Evolutionary conservation across 1,140 invertebrate genomes (phyloP), one percentile per base, ranked within the genome.

Genomic region (Drosophila parvula): DNA sequence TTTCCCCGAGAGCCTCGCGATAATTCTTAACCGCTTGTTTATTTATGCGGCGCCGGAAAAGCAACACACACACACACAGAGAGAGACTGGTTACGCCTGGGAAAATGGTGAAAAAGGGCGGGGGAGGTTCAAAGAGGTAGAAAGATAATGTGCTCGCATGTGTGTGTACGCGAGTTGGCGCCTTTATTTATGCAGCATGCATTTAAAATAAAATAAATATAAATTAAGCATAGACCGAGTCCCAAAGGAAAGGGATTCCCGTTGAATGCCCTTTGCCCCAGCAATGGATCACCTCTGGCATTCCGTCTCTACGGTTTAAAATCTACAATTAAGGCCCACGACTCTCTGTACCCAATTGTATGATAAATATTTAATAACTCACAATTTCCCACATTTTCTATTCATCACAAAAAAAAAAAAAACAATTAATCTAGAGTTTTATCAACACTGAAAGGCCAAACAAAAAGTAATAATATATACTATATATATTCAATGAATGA

Each of bases 181-280:
- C 65, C 79, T 86, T 88, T 86, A 86, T 86, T 86, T 88, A 86
- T 89, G 84, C 83, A 79, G 77, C 83, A 86, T 86, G 76, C 83
- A 86, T 86, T 86, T 88, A 83, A 86, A 83, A 86, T 83, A 86
- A 86, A 89, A 86, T 86, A 86, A 79, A 89, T 86, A 89, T 83
- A 86, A 86, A 86, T 86, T 86, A 86, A 86, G 83, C 83, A 83
- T 88, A 79, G 53, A 59, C 40, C 9, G 32, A 48, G 43, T 43
- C 44, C 78, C 41, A 30, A 28, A 38, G 48, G 44, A 30, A 48
- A 50, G 55, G 16, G 12, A 27, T 55, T 38, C 45, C 18, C 64
- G 16, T 32, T 58, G 53, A 50, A 50, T 64, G 57, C 74, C 44
- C 75, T 82, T 44, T 16, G 44, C 38, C 1, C 1, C 22, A 22